Base-by-base conservation (phyloP, 2,797 vertebrate species). In the Paedocypris micromegethes region DNA sequence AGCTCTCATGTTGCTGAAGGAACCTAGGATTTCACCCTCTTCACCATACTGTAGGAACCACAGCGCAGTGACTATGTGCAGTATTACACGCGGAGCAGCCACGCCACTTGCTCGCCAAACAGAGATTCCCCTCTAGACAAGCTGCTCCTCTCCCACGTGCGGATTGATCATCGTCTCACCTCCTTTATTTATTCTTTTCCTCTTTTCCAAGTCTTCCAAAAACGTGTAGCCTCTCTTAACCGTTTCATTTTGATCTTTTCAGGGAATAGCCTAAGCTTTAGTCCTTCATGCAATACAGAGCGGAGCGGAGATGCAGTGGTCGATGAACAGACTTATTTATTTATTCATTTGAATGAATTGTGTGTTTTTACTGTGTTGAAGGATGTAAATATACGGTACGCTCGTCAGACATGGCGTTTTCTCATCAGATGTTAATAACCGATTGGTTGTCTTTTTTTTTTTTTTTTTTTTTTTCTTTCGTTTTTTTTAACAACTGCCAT, bases 401-500 rank as follows among this genome's bases (percentile, higher is more conserved):
- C 76, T 82, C 84, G 79, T 84, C 83, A 73, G 86, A 84, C 85
- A 85, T 83, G 38, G 86, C 90, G 94, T 91, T 92, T 92, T 80
- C 91, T 88, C 89, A 88, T 86, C 86, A 91, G 90, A 91, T 87
- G 80, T 93, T 94, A 91, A 86, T 85, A 89, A 93, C 88, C 64
- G 68, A 72, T 63, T 63, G 52, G 23, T 23, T 23, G 23, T 23
- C 1, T 23, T 23, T 23, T 23, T 23, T 23, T 23, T 23, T 23
- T 23, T 23, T 23, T 23, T 23, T 23, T 23, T 23, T 23, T 23
- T 23, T 23, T 23, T 23, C 1, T 23, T 69, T 60, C 90, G 90
- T 91, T 92, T 92, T 93, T 94, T 94, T 88, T 93, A 95, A 92
- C 90, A 91, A 91, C 92, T 91, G 92, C 90, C 91, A 93, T 88